Conservation (phyloP, 2,888 invertebrate species). For the Panorpa germanica region DNA sequence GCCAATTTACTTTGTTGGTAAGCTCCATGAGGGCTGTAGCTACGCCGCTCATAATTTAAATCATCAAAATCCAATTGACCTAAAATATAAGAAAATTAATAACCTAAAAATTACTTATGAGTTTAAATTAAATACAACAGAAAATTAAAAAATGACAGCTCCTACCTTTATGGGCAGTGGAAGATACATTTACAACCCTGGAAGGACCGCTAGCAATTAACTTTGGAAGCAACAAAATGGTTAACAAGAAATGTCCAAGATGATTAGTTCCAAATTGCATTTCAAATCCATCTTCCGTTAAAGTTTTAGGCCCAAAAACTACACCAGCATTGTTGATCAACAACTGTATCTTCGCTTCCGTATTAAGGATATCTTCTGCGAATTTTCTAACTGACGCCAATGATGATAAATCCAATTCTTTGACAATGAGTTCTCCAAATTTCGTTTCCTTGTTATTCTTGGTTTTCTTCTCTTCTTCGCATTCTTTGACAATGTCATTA, state of each 20-base stretch:
- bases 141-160: slow-evolving; percentile 18
- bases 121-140: too few species aligned
- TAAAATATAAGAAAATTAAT: too few species aligned
- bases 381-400: slow-evolving; percentile 34
- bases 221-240: slow-evolving; percentile 29
- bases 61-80: slow-evolving; percentile 50
- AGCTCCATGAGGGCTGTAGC: slow-evolving; percentile 42
- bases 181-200: slow-evolving; percentile 33
- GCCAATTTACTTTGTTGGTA: slow-evolving; percentile 65
- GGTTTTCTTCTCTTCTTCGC: slow-evolving; percentile 28
- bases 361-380: slow-evolving; percentile 24
- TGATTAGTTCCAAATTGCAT: slow-evolving; percentile 39
- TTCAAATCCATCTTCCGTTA: slow-evolving; percentile 37
- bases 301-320: slow-evolving; percentile 32
- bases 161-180: slow-evolving; percentile 25
- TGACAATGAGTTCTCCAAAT: slow-evolving; percentile 24
- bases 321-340: slow-evolving; percentile 45
- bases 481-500: slow-evolving; percentile 38
- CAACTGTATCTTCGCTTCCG: slow-evolving; percentile 30
- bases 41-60: slow-evolving; percentile 41
- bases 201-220: slow-evolving; percentile 30
- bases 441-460: slow-evolving; percentile 18
- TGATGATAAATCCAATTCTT: slow-evolving; percentile 32
- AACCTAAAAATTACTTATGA: too few species aligned
- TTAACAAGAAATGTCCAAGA: slow-evolving; percentile 32